These are phyloP conservation scores for Rhadina sibilatrix DNA, from an alignment of 2,113 vertebrate genomes.

Conservation along the genomic window DNA sequence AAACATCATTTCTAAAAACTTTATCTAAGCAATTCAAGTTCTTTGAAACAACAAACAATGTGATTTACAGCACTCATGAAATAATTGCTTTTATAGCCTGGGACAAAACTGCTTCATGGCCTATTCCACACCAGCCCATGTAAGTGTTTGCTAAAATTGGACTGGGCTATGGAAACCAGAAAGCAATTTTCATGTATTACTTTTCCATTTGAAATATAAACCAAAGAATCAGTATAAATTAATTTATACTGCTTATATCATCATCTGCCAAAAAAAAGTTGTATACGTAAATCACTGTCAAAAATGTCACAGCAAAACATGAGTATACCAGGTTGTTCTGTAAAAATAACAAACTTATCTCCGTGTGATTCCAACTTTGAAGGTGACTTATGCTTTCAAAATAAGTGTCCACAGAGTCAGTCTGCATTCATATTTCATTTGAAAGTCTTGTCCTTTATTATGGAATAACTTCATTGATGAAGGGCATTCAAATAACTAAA, in stretches of 20 bases:
- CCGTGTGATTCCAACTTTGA: background rate
- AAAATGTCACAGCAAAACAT: background rate
- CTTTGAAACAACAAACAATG: background rate
- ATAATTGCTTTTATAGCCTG: background rate
- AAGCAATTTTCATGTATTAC: background rate
- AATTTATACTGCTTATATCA: background rate
- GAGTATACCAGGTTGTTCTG: background rate
- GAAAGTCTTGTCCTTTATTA: background rate
- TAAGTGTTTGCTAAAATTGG: background rate
- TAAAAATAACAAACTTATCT: background rate
- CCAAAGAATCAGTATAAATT: background rate
- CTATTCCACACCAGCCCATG: background rate
- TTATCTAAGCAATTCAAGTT: background rate
- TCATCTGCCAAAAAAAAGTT: background rate
- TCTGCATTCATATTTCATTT: background rate
- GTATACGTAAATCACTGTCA: background rate
- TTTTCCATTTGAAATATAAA: background rate
- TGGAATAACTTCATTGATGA: background rate
- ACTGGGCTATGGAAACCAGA: background rate
- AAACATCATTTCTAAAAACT: background rate
- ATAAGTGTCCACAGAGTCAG: background rate
- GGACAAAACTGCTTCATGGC: background rate
- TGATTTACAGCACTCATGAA: background rate
- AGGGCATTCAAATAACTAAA: background rate
- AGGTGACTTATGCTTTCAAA: conserved; percentile 8